Evolutionary conservation across 2,888 invertebrate species (phyloP).

Genomic region (Pogonocherus hispidulus): DNA sequence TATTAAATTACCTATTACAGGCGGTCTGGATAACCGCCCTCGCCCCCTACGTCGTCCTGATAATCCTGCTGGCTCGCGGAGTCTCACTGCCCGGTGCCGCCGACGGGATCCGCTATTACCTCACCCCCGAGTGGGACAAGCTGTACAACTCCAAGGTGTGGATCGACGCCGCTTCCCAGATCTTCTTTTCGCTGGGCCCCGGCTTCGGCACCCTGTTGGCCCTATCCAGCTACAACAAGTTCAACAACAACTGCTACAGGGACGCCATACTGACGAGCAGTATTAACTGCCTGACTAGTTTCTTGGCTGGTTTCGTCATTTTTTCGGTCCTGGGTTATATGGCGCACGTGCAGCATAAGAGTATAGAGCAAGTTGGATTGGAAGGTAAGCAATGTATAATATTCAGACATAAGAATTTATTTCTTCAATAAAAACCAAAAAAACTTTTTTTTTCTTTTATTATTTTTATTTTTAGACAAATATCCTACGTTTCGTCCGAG

Average conservation of each 20-base stretch:
- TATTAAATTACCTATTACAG: conserved; percentile 70
- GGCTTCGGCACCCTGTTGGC: conserved; percentile 93
- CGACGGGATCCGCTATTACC: conserved; percentile 88
- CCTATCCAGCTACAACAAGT: conserved; percentile 93
- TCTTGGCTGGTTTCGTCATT: conserved; percentile 93
- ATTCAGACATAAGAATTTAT: no score
- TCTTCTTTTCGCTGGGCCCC: conserved; percentile 93
- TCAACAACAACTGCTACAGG: conserved; percentile 90
- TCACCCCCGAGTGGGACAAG: conserved; percentile 91
- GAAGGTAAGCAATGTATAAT: conserved; percentile 73
- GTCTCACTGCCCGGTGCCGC: conserved; percentile 88
- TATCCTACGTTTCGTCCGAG: no score
- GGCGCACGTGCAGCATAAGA: conserved; percentile 90
- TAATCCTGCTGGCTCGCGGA: conserved; percentile 87
- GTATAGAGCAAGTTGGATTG: conserved; percentile 87
- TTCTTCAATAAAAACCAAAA: no score
- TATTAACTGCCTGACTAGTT: conserved; percentile 93
- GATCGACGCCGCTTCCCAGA: conserved; percentile 95
- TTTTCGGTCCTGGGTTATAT: conserved; percentile 96
- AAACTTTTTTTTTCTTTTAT: no score
- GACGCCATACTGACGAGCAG: conserved; percentile 91
- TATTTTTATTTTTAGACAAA: no score
- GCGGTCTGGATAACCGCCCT: conserved; percentile 96
- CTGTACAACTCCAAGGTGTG: conserved; percentile 86
- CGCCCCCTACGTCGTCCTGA: conserved; percentile 90